phyloP scores from a whole-genome alignment of 2,888 invertebrate species.

The Agrotis puta region DNA sequence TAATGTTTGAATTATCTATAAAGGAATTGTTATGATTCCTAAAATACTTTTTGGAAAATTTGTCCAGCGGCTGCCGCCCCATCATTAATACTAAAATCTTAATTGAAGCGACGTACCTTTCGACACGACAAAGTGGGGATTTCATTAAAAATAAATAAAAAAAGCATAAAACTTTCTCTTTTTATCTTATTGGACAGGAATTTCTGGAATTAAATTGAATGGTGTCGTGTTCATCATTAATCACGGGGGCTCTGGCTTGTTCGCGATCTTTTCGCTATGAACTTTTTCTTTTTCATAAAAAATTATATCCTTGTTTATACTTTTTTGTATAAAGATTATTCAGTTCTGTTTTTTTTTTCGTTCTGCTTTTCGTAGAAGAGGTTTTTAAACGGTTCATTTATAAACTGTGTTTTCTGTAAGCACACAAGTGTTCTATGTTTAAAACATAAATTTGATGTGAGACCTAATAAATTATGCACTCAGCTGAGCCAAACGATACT shows the following conservation, averaged over 20 bases:
- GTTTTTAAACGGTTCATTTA: neutral
- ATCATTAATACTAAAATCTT: conserved; percentile 63
- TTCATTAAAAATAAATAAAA: conserved; percentile 71
- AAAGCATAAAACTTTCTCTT: conserved; percentile 69
- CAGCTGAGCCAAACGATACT: conserved; percentile 51
- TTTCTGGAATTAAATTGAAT: conserved; percentile 83
- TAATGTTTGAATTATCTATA: conserved; percentile 31
- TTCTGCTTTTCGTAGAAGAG: neutral
- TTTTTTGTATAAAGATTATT: conserved; percentile 49
- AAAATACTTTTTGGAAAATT: conserved; percentile 43
- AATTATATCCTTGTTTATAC: conserved; percentile 60
- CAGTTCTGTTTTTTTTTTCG: conserved; percentile 16
- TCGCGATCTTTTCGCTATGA: conserved; percentile 72
- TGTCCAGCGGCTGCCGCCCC: conserved; percentile 14
- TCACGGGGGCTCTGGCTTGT: conserved; percentile 78
- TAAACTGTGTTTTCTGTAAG: conserved; percentile 8
- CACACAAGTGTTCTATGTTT: conserved; percentile 48
- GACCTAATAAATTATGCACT: conserved; percentile 61
- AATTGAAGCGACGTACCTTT: conserved; percentile 63
- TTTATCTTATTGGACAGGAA: conserved; percentile 77
- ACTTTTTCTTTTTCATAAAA: conserved; percentile 74
- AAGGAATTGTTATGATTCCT: conserved; percentile 38
- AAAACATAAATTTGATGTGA: conserved; percentile 54
- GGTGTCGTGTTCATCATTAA: conserved; percentile 82
- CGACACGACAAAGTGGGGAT: conserved; percentile 60